Evolutionary conservation across 2,888 invertebrate genomes (phyloP).

Genomic region (Mythimna ferrago): DNA sequence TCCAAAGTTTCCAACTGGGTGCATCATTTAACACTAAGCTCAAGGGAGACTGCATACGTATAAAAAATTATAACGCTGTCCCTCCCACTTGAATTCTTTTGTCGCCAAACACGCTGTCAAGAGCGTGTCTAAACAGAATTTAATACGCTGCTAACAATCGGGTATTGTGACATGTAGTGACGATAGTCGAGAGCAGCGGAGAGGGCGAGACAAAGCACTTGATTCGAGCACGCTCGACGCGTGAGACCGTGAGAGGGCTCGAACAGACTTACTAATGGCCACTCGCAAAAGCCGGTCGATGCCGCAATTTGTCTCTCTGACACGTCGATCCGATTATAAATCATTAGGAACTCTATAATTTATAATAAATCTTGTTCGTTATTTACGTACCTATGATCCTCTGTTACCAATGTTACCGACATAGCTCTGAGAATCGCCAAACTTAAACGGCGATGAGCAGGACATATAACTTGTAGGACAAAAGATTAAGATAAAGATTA

Average conservation of each 20-base stretch:
- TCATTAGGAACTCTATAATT: conserved; percentile 11
- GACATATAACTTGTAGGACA: too few relatives aligned
- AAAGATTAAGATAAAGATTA: too few relatives aligned
- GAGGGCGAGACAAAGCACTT: conserved; percentile 72
- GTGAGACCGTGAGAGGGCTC: conserved; percentile 75
- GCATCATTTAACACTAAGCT: conserved; percentile 19
- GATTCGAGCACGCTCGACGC: conserved; percentile 69
- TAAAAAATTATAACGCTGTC: conserved; percentile 56
- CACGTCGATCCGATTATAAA: conserved; percentile 36
- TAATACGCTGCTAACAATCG: conserved; percentile 63
- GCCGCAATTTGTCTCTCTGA: conserved; percentile 59
- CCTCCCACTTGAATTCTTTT: conserved; percentile 53
- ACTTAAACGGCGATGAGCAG: too few relatives aligned
- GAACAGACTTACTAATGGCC: conserved; percentile 75
- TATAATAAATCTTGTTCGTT: background rate
- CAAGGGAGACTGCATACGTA: background rate
- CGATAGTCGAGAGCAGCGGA: conserved; percentile 49
- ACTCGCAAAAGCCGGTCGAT: conserved; percentile 72
- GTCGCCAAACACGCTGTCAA: conserved; percentile 61
- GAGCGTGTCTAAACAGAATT: conserved; percentile 64
- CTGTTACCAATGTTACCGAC: background rate
- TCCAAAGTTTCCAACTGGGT: conserved; percentile 27
- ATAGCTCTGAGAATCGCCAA: too few relatives aligned
- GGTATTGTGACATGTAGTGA: conserved; percentile 73
- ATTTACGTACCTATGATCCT: background rate